Evolutionary conservation across 2,888 invertebrate genomes (phyloP).

Genomic region (Cheilosia variabilis): DNA sequence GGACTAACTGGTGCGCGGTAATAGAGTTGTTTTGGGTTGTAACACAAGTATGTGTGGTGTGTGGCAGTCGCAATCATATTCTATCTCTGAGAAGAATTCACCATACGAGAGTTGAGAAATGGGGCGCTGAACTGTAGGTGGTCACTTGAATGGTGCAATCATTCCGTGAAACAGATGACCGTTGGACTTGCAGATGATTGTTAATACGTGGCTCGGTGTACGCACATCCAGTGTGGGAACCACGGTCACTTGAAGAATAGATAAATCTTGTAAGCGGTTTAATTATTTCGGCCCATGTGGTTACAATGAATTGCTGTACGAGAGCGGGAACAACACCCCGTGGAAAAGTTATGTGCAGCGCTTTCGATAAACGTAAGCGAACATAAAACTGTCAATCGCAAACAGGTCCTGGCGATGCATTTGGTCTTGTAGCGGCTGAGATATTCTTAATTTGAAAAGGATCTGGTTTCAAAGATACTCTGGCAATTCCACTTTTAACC

Average conservation of each 20-base stretch:
- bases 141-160: conserved; percentile 35
- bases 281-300: conserved; percentile 62
- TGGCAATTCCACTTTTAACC: too few relatives aligned
- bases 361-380: background rate
- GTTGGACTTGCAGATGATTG: conserved; percentile 54
- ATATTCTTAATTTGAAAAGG: too few relatives aligned
- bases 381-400: background rate
- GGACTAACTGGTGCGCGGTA: conserved; percentile 11
- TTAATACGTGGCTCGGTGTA: conserved; percentile 54
- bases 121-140: conserved; percentile 52
- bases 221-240: conserved; percentile 30
- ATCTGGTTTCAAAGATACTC: too few relatives aligned
- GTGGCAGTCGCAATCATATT: conserved; percentile 11
- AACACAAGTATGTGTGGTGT: background rate
- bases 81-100: conserved; percentile 22
- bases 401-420: background rate
- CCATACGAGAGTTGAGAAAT: conserved; percentile 4
- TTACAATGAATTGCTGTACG: conserved; percentile 48
- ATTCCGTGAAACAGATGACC: conserved; percentile 43
- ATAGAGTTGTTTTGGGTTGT: conserved; percentile 62
- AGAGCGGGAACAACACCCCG: conserved; percentile 57
- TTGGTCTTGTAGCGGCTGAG: too few relatives aligned
- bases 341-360: conserved; percentile 32
- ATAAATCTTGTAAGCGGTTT: conserved; percentile 69
- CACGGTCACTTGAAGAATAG: conserved; percentile 36